A percentile compares a stretch with the other conserved stretches of the same genome.
These are phyloP conservation scores for Gobiocypris rarus DNA, from an alignment of 2,113 vertebrate genomes.

Conservation along the genomic window DNA sequence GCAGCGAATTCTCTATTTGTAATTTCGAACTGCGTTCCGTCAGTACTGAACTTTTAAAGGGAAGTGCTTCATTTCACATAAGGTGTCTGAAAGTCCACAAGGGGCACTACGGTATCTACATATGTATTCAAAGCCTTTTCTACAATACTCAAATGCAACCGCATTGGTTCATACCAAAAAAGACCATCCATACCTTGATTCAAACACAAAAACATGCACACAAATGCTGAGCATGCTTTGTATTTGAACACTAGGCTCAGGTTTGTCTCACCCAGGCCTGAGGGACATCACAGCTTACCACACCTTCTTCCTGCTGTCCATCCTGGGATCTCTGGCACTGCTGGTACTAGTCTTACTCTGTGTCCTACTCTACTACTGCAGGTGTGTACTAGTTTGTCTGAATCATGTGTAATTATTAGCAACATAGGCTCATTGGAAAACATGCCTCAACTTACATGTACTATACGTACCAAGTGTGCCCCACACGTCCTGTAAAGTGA, in stretches of 20 bases:
- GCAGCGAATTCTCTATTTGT: no score
- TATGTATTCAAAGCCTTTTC: no score
- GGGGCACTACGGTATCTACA: no score
- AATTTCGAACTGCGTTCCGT: no score
- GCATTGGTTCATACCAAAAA: not conserved
- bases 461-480: no score
- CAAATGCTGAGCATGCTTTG: not conserved
- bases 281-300: slow-evolving; percentile 94
- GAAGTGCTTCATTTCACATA: no score
- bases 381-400: slow-evolving; percentile 69
- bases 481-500: no score
- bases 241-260: slow-evolving; percentile 76
- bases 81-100: no score
- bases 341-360: slow-evolving; percentile 93
- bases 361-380: slow-evolving; percentile 96
- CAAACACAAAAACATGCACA: not conserved
- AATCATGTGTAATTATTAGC: not conserved
- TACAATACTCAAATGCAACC: not conserved
- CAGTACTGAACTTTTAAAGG: no score
- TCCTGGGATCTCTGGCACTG: slow-evolving; percentile 89
- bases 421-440: not conserved
- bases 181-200: not conserved
- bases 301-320: slow-evolving; percentile 95
- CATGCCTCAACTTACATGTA: not conserved
- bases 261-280: slow-evolving; percentile 82